Conservation (phyloP, 2,888 invertebrate species). For the Aelia acuminata region DNA sequence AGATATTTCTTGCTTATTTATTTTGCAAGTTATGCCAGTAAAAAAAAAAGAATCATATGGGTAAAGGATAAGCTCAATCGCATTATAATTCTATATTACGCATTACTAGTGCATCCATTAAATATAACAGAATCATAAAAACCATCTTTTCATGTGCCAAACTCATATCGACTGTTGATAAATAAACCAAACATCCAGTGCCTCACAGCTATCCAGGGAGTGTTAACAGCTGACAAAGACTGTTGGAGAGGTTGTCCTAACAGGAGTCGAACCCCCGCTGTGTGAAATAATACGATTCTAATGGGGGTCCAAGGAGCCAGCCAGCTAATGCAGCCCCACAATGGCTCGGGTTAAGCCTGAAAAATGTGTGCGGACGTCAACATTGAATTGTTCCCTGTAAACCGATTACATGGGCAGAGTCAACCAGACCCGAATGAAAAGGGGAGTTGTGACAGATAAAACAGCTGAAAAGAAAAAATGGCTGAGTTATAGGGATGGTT, state of each 20-base stretch:
- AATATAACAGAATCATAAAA: too few relatives aligned
- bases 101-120: too few relatives aligned
- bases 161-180: not conserved
- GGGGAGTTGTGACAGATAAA: constrained; percentile 61
- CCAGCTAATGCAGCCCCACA: constrained; percentile 41
- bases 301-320: constrained; percentile 37
- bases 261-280: constrained; percentile 23
- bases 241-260: constrained; percentile 32
- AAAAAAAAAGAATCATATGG: too few relatives aligned
- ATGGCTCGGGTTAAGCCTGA: constrained; percentile 54
- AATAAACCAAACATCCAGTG: not conserved
- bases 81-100: too few relatives aligned
- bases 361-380: constrained; percentile 61
- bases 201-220: not conserved
- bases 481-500: constrained; percentile 56
- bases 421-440: constrained; percentile 53
- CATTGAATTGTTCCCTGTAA: constrained; percentile 61
- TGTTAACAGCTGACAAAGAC: constrained; percentile 49
- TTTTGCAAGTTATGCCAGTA: too few relatives aligned
- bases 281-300: constrained; percentile 50
- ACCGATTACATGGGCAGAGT: constrained; percentile 59
- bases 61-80: too few relatives aligned
- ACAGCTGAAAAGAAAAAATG: constrained; percentile 59
- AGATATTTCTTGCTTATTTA: too few relatives aligned
- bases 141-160: not conserved